These are phyloP conservation scores for Probosciger aterrimus DNA, from an alignment of 2,113 vertebrate species.

Conservation along the genomic window DNA sequence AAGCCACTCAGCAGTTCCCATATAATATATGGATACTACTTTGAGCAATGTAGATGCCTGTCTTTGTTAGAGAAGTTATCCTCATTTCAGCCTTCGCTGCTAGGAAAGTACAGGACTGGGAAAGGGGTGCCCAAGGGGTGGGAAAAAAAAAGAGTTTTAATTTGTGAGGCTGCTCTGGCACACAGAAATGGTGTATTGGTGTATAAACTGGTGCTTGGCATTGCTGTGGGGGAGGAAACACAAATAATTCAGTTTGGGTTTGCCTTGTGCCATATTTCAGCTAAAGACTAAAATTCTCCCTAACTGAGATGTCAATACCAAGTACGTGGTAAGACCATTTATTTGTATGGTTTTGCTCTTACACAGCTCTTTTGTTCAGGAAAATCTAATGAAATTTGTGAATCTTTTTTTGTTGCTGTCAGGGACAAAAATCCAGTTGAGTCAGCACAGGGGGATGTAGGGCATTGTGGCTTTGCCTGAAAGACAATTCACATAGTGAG, in stretches of 20 bases:
- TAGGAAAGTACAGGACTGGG: not conserved
- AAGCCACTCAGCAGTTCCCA: not conserved
- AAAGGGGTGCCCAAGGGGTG: not conserved
- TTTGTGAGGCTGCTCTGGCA: not conserved
- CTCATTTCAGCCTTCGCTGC: not conserved
- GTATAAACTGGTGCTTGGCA: not conserved
- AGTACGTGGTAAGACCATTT: not conserved
- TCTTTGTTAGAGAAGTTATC: not conserved
- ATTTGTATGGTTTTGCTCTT: not conserved
- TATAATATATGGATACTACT: not conserved
- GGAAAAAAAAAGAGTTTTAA: not conserved
- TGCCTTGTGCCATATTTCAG: not conserved
- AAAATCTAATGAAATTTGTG: not conserved
- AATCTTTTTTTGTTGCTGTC: not conserved
- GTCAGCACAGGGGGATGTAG: not conserved
- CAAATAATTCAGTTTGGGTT: not conserved
- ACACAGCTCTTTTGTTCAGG: not conserved
- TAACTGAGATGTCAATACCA: accelerated
- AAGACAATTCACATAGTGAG: not conserved
- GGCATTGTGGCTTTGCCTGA: not conserved
- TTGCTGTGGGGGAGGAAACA: not conserved
- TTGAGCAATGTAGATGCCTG: not conserved
- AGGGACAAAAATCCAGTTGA: conserved; percentile 3
- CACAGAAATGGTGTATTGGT: not conserved
- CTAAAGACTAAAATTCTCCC: not conserved